phyloP scores from a whole-genome alignment of 2,797 vertebrate genomes.

The Ctenosaura bakeri region DNA sequence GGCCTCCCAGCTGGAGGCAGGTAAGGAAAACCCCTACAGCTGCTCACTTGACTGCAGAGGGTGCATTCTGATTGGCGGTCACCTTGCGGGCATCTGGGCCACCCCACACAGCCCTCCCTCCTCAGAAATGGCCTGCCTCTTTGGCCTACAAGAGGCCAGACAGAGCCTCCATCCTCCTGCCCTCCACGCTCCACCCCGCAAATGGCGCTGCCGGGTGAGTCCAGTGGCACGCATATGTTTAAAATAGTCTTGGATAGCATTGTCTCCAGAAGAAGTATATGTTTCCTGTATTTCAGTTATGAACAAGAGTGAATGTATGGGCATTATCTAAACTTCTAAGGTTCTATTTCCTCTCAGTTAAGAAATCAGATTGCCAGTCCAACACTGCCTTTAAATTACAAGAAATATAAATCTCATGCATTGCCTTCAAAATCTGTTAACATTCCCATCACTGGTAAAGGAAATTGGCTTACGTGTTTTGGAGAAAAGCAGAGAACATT shows the following conservation, averaged over 20 bases:
- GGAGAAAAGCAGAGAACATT: neutral
- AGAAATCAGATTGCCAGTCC: neutral
- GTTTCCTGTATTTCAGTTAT: neutral
- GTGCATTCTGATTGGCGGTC: no score
- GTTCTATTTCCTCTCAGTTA: neutral
- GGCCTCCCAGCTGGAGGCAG: no score
- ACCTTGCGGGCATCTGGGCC: no score
- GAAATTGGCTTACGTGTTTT: constrained; percentile 4
- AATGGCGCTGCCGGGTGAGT: no score
- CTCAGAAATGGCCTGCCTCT: no score
- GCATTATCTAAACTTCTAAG: neutral
- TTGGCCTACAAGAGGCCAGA: no score
- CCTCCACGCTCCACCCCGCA: no score
- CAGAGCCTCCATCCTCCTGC: no score
- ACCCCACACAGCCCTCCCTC: no score
- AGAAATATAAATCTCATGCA: neutral
- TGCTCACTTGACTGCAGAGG: no score
- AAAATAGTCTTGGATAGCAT: neutral
- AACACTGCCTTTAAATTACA: neutral
- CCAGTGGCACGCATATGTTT: neutral
- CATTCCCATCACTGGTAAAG: neutral
- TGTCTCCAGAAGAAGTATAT: neutral
- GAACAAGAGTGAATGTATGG: neutral
- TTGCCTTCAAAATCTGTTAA: neutral
- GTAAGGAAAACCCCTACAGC: no score